These are phyloP conservation scores for Myotis daubentonii DNA, from an alignment of 2,797 vertebrate genomes.

Conservation along the genomic window DNA sequence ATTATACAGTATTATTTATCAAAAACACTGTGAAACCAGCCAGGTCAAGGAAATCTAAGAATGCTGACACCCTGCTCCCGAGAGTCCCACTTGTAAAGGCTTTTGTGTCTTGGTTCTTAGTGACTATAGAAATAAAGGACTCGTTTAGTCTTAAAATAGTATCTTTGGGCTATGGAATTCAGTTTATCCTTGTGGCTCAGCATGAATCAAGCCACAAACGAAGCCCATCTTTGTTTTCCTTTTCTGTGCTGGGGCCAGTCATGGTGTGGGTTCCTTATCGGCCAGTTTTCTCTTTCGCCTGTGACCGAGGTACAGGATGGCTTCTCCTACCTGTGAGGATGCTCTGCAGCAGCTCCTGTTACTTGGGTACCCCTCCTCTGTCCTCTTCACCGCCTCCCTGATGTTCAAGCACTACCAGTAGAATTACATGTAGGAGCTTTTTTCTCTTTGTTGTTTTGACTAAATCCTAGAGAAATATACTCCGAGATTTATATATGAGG, in stretches of 20 bases:
- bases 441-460: neutral
- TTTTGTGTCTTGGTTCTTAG: neutral
- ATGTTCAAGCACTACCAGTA: neutral
- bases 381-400: neutral
- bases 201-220: neutral
- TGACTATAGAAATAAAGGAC: neutral
- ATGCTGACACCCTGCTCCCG: neutral
- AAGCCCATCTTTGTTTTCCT: rapidly evolving
- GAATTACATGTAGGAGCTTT: neutral
- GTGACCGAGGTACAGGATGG: neutral
- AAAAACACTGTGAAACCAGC: neutral
- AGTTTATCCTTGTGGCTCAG: neutral
- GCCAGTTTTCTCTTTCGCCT: neutral
- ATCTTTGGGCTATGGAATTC: neutral
- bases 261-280: neutral
- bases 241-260: neutral
- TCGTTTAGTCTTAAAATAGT: neutral
- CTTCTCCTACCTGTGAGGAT: neutral
- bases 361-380: too few relatives aligned
- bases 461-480: neutral
- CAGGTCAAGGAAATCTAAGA: neutral
- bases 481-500: neutral
- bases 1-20: neutral
- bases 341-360: neutral
- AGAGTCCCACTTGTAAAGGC: neutral